Conservation (phyloP, 2,797 vertebrate species). For the Chelidonichthys spinosus region DNA sequence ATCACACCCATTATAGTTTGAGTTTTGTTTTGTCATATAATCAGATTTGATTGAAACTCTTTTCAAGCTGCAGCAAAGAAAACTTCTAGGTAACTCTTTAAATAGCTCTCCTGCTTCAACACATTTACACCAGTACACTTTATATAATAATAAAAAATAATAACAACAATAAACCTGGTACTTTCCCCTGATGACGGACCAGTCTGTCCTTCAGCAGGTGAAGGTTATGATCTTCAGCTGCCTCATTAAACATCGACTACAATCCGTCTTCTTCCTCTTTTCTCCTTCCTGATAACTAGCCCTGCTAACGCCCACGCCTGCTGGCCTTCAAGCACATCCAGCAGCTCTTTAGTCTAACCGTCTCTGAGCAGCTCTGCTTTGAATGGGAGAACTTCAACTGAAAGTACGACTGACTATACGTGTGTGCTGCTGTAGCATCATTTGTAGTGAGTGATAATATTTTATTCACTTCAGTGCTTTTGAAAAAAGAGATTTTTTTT, state of each 20-base stretch:
- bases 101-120: neutral
- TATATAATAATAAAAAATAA: neutral
- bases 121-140: neutral
- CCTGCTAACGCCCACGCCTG: conserved; percentile 40
- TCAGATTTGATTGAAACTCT: neutral
- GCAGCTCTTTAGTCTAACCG: conserved; percentile 19
- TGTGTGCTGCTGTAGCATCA: neutral
- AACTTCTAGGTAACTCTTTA: neutral
- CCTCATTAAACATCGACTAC: conserved; percentile 60
- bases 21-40: neutral
- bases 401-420: neutral
- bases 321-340: conserved; percentile 38
- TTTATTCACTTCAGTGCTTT: conserved; percentile 14
- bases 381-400: conserved; percentile 17
- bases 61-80: neutral
- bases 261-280: conserved; percentile 48
- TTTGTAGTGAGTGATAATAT: conserved; percentile 10
- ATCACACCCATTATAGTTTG: neutral
- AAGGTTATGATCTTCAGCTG: conserved; percentile 52
- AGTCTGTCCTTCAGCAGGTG: conserved; percentile 44
- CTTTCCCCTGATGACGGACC: conserved; percentile 21
- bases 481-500: neutral
- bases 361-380: conserved; percentile 26
- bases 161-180: neutral
- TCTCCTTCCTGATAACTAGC: conserved; percentile 41